Percentiles rank a stretch among this genome's conserved stretches.
These are phyloP conservation scores for Catostylus mosaicus DNA, from an alignment of 30 jellyfish, hydroid and myxozoan species.

Conservation along the genomic window DNA sequence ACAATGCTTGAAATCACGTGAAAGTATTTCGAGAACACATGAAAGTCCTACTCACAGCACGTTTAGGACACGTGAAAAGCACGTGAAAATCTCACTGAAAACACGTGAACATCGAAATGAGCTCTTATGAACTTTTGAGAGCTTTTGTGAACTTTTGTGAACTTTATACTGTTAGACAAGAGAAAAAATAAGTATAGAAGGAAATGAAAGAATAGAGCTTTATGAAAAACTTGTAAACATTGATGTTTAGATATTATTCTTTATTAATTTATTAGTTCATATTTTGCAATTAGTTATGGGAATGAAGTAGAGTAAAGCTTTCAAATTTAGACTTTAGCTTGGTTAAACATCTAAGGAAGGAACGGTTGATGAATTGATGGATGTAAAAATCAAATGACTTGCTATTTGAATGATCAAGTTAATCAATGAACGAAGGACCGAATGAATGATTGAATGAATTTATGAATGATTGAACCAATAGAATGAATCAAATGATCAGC, in stretches of 20 bases:
- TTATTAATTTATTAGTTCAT: background rate
- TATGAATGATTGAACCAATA: no score
- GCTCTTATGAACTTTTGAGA: no score
- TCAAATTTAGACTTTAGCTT: no score
- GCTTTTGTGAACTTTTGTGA: no score
- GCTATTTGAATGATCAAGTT: no score
- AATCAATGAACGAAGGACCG: background rate
- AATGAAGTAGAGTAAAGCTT: no score
- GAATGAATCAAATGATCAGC: no score
- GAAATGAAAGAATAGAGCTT: background rate
- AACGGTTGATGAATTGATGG: no score
- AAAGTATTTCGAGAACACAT: background rate
- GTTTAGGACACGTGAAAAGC: background rate
- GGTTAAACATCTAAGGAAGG: no score
- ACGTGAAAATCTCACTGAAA: background rate
- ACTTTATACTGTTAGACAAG: background rate
- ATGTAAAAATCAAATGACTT: no score
- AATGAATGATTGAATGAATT: background rate
- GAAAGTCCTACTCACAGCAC: background rate
- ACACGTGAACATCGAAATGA: background rate
- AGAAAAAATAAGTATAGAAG: background rate
- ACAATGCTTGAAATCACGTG: conserved; percentile 23
- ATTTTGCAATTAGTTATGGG: no score
- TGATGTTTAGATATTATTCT: background rate
- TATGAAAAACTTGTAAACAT: background rate